Evolutionary conservation across 2,888 invertebrate genomes (phyloP).

Genomic region (Drosophila niveifrons): DNA sequence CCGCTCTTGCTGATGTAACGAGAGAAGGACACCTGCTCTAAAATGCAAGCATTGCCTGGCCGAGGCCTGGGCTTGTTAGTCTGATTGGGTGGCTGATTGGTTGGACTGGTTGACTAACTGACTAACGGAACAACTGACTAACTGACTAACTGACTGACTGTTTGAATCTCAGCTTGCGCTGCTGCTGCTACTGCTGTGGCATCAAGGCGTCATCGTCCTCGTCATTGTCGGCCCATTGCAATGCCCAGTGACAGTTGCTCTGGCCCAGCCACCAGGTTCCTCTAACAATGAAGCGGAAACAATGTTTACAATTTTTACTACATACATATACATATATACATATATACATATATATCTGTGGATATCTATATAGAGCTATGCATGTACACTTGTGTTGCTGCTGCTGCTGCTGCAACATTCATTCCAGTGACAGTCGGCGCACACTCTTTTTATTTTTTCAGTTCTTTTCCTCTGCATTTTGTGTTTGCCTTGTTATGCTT

Average conservation of each 20-base stretch:
- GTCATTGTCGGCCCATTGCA: constrained; percentile 59
- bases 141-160: constrained; percentile 41
- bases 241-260: constrained; percentile 53
- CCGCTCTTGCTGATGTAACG: constrained; percentile 27
- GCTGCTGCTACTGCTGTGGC: constrained; percentile 32
- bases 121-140: constrained; percentile 35
- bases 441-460: constrained; percentile 38
- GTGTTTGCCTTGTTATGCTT: constrained; percentile 78
- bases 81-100: constrained; percentile 80
- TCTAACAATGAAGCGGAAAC: constrained; percentile 80
- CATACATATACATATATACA: constrained; percentile 19
- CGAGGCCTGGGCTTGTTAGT: constrained; percentile 65
- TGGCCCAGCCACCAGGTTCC: constrained; percentile 40
- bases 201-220: constrained; percentile 59
- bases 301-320: constrained; percentile 76
- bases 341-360: constrained; percentile 16
- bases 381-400: constrained; percentile 15
- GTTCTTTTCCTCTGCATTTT: constrained; percentile 55
- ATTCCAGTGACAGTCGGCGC: constrained; percentile 53
- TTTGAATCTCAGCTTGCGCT: constrained; percentile 50
- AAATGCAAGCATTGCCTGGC: constrained; percentile 69
- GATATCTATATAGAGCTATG: constrained; percentile 13
- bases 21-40: constrained; percentile 69
- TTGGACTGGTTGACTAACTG: constrained; percentile 49
- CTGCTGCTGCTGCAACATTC: constrained; percentile 3